Percentiles rank a stretch among this genome's conserved stretches.
These are phyloP conservation scores for Xestia ashworthii DNA, from an alignment of 2,888 invertebrate species.

Conservation along the genomic window DNA sequence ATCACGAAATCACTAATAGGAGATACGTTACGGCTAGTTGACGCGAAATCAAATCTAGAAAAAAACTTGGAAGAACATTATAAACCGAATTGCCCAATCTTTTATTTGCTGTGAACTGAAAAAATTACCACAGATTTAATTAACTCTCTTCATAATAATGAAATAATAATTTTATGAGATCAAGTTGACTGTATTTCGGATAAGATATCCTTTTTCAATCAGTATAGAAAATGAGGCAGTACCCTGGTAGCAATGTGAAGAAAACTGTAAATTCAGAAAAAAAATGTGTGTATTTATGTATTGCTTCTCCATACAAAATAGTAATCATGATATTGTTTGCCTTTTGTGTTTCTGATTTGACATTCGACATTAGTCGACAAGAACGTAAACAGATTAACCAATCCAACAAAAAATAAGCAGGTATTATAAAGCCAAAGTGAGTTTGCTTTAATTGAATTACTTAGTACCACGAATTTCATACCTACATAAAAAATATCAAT, in stretches of 20 bases:
- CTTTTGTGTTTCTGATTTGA: background rate
- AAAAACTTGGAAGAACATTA: background rate
- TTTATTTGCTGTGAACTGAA: background rate
- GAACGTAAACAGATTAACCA: background rate
- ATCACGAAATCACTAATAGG: background rate
- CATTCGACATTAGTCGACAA: background rate
- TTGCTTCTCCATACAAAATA: slow-evolving; percentile 16
- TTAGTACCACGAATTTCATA: background rate
- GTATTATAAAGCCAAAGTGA: background rate
- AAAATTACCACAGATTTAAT: background rate
- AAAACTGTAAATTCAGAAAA: background rate
- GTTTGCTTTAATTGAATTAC: slow-evolving; percentile 19
- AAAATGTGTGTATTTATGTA: background rate
- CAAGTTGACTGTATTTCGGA: background rate
- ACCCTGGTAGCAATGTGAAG: background rate
- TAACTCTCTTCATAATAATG: background rate
- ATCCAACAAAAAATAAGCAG: background rate
- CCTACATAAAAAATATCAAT: slow-evolving; percentile 27
- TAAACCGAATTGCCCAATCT: background rate
- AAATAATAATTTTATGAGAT: background rate
- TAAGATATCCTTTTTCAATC: background rate
- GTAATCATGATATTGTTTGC: background rate
- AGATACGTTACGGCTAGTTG: background rate
- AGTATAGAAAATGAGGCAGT: background rate
- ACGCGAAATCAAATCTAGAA: slow-evolving; percentile 1